Evolutionary conservation across 1,140 invertebrate genomes (phyloP).

Genomic region (Euwallacea similis): DNA sequence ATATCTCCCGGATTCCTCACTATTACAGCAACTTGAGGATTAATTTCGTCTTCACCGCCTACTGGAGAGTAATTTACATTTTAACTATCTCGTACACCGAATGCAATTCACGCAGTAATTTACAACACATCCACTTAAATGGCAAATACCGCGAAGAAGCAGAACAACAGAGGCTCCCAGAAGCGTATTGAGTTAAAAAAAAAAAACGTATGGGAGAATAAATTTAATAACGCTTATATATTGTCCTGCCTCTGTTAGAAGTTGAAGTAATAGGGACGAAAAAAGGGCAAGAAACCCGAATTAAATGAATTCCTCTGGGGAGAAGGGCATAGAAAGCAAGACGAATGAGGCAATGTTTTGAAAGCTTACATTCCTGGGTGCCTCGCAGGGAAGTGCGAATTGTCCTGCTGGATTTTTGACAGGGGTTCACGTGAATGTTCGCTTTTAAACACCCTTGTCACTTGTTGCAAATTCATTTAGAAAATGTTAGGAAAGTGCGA

Average conservation of each 20-base stretch:
- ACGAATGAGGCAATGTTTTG: slow-evolving; percentile 20
- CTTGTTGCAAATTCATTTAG: too few relatives aligned
- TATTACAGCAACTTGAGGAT: slow-evolving; percentile 14
- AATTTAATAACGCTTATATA: slow-evolving; percentile 22
- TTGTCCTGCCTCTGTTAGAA: slow-evolving; percentile 10
- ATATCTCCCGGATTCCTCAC: slow-evolving; percentile 6
- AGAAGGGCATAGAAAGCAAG: slow-evolving; percentile 18
- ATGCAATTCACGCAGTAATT: not conserved
- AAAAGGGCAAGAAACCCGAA: slow-evolving; percentile 21
- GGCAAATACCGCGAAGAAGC: too few relatives aligned
- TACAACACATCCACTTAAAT: not conserved
- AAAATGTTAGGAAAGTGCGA: too few relatives aligned
- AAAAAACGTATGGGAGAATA: not conserved
- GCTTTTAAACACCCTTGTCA: too few relatives aligned
- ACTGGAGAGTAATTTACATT: slow-evolving; percentile 27
- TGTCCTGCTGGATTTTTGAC: not conserved
- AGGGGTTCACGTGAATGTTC: not conserved
- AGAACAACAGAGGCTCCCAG: too few relatives aligned
- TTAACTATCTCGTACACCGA: slow-evolving; percentile 13
- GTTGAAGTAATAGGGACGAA: slow-evolving; percentile 19
- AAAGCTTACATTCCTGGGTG: slow-evolving; percentile 9
- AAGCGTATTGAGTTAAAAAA: too few relatives aligned
- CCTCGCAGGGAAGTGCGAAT: slow-evolving; percentile 4
- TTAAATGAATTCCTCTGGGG: slow-evolving; percentile 21
- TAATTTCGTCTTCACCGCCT: slow-evolving; percentile 18